phyloP scores from a whole-genome alignment of 1,140 invertebrate genomes.

The Nasonia vitripennis region DNA sequence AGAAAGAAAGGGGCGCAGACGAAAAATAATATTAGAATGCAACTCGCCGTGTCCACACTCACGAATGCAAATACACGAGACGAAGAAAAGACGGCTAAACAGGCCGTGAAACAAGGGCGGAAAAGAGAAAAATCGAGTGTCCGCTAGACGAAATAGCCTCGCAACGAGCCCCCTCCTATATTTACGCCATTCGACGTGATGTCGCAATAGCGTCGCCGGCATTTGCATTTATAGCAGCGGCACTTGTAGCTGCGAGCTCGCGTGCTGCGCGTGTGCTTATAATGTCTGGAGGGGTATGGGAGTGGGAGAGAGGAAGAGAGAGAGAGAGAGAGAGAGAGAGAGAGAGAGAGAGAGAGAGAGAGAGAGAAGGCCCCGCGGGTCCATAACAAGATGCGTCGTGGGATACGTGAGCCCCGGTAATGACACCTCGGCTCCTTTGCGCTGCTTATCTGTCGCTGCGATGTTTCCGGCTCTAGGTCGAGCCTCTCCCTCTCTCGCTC shows the following conservation, averaged over 20 bases:
- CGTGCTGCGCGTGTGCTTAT: background rate
- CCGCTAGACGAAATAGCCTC: background rate
- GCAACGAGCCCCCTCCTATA: background rate
- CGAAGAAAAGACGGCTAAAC: background rate
- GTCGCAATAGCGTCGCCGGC: background rate
- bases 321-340: background rate
- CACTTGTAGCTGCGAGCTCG: conserved; percentile 28
- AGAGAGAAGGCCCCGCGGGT: background rate
- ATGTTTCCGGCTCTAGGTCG: background rate
- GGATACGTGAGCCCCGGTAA: conserved; percentile 49
- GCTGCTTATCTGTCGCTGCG: background rate
- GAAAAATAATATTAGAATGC: background rate
- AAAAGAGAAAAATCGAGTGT: background rate
- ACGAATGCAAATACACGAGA: background rate
- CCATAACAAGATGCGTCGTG: conserved; percentile 48
- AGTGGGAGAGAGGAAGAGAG: background rate
- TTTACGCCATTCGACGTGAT: conserved; percentile 5
- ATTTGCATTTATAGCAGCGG: conserved; percentile 55
- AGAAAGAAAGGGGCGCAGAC: background rate
- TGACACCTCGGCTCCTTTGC: conserved; percentile 41
- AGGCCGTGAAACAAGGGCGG: background rate
- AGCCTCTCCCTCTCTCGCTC: background rate
- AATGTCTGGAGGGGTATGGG: background rate
- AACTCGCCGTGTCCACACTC: background rate
- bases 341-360: background rate